These are phyloP conservation scores for Poeciliopsis turrubarensis DNA, from an alignment of 2,113 vertebrate genomes.

Conservation along the genomic window DNA sequence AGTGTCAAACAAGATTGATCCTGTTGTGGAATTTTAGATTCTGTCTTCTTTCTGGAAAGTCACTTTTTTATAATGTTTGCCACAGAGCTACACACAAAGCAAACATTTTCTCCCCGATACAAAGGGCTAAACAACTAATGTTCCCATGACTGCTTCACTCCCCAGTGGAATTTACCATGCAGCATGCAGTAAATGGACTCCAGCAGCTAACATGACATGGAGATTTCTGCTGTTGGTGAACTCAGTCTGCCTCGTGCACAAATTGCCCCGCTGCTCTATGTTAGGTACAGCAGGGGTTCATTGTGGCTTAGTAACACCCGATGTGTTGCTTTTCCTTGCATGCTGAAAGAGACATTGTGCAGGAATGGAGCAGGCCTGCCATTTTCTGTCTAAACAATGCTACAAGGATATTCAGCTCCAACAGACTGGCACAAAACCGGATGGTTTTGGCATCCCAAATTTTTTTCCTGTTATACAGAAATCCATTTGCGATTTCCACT, in stretches of 20 bases:
- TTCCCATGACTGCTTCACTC: background rate
- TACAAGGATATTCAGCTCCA: constrained; percentile 28
- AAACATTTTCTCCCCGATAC: background rate
- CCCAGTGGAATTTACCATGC: background rate
- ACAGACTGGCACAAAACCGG: constrained; percentile 17
- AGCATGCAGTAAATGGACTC: constrained; percentile 36
- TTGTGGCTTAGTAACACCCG: constrained; percentile 35
- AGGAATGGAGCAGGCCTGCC: background rate
- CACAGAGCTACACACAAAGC: constrained; percentile 3
- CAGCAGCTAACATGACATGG: constrained; percentile 38
- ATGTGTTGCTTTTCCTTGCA: constrained; percentile 26
- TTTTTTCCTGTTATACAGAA: background rate
- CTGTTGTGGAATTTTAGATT: background rate
- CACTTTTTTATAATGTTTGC: background rate
- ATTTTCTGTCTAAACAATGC: constrained; percentile 20
- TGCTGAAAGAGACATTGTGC: constrained; percentile 34
- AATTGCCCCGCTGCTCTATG: constrained; percentile 36
- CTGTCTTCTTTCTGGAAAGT: background rate
- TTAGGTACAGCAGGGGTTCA: constrained; percentile 32
- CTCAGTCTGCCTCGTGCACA: constrained; percentile 29
- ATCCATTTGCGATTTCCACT: too few relatives aligned
- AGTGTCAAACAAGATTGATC: background rate
- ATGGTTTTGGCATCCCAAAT: constrained; percentile 6
- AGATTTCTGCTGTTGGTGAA: constrained; percentile 31
- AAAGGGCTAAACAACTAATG: constrained; percentile 10